phyloP scores from a whole-genome alignment of 2,888 invertebrate genomes.

The Oscheius myriophilus region DNA sequence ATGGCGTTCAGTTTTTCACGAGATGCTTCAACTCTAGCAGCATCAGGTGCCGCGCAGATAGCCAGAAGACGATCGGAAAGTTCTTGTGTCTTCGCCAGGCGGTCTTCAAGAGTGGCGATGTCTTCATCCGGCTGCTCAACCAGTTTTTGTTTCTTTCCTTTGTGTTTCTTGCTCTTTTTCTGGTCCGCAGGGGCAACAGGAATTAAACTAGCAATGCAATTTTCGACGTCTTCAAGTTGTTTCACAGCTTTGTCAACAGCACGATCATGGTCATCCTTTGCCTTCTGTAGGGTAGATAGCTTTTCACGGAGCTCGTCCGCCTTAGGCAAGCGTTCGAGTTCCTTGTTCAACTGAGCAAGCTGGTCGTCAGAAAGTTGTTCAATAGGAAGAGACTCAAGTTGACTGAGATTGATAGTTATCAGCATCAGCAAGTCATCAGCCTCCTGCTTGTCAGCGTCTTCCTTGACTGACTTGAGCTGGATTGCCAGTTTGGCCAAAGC shows the following conservation, averaged over 20 bases:
- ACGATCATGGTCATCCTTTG: slow-evolving; percentile 34
- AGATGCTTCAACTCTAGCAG: slow-evolving; percentile 11
- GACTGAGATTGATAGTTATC: slow-evolving; percentile 41
- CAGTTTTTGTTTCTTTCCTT: slow-evolving; percentile 27
- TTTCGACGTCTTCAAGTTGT: slow-evolving; percentile 26
- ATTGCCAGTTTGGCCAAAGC: slow-evolving; percentile 35
- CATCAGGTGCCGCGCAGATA: slow-evolving; percentile 11
- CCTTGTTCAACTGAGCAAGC: slow-evolving; percentile 29
- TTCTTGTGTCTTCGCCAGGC: slow-evolving; percentile 17
- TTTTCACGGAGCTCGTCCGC: slow-evolving; percentile 44
- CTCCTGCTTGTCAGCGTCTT: slow-evolving; percentile 41
- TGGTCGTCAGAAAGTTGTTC: slow-evolving; percentile 24
- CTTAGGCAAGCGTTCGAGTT: slow-evolving; percentile 40
- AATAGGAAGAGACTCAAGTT: slow-evolving; percentile 40
- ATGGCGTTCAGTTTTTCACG: slow-evolving; percentile 18
- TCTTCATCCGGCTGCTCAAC: not conserved
- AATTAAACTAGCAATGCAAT: slow-evolving; percentile 41
- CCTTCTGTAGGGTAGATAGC: slow-evolving; percentile 33
- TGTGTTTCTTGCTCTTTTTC: slow-evolving; percentile 32
- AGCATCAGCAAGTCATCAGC: slow-evolving; percentile 41
- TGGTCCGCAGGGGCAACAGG: slow-evolving; percentile 5
- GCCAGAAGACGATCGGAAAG: slow-evolving; percentile 21
- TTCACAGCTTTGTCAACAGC: slow-evolving; percentile 9
- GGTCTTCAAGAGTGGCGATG: slow-evolving; percentile 17
- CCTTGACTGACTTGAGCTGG: slow-evolving; percentile 40